A percentile compares a stretch with the other conserved stretches of the same genome.
These are phyloP conservation scores for Solen grandis DNA, from an alignment of 1,140 invertebrate species.

Conservation along the genomic window DNA sequence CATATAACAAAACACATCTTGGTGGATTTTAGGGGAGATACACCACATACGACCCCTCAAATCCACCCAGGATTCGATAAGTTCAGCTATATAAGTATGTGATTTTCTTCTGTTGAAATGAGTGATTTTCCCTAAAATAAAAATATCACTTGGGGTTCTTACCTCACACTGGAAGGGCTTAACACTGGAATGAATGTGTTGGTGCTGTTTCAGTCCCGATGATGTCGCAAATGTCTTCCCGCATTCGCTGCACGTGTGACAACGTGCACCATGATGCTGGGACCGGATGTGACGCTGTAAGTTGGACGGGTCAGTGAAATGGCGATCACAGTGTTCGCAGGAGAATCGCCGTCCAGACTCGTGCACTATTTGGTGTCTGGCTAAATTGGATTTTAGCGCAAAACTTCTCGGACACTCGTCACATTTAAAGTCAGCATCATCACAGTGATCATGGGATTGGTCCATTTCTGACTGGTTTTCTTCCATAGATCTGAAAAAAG, in stretches of 20 bases:
- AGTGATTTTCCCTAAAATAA: too few relatives aligned
- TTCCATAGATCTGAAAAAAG: background rate
- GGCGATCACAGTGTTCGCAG: constrained; percentile 96
- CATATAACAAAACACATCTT: too few relatives aligned
- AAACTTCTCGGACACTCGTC: constrained; percentile 92
- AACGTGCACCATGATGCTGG: constrained; percentile 94
- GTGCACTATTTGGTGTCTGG: constrained; percentile 88
- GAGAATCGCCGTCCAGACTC: constrained; percentile 85
- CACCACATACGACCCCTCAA: too few relatives aligned
- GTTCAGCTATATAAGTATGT: too few relatives aligned
- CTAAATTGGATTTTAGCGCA: constrained; percentile 89
- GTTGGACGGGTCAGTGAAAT: constrained; percentile 97
- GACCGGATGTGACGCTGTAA: constrained; percentile 97
- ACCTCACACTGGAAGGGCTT: constrained; percentile 94
- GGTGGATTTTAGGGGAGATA: too few relatives aligned
- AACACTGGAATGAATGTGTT: constrained; percentile 98
- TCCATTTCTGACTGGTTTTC: constrained; percentile 20
- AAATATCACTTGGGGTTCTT: too few relatives aligned
- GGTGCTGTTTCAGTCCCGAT: constrained; percentile 99
- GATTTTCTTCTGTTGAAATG: too few relatives aligned
- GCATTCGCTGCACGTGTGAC: constrained; percentile 97
- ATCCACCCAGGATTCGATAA: too few relatives aligned
- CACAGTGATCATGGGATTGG: constrained; percentile 55
- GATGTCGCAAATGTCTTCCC: constrained; percentile 99
- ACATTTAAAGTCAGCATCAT: constrained; percentile 87